Base-by-base conservation (phyloP, 1,140 invertebrate genomes). In the Drosophila sucinea region DNA sequence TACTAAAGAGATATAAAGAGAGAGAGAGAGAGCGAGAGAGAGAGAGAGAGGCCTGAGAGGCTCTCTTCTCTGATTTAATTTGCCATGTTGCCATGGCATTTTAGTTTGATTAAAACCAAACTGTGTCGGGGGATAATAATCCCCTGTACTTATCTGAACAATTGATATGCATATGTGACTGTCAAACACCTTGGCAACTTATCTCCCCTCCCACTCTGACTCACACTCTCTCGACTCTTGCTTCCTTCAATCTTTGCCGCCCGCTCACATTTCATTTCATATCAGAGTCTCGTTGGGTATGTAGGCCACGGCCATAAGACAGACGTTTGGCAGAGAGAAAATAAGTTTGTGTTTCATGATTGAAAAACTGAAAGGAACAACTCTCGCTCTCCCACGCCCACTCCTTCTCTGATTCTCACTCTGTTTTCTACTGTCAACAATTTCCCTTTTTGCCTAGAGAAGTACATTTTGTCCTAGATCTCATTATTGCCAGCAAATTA, bases 401-500 rank as follows among this genome's bases (percentile, higher is more conserved):
- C 44, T 47, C 23, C 17, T n/a, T 23, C 23, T 23, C 27, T 11
- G 4, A 7, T 10, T 40, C 30, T 27, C 38, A 7, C 25, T 40
- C 7, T 29, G 17, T 33, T 35, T 33, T 6, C 4, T 60, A 80
- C 79, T 87, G 84, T 83, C 83, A 87, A 79, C 84, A 84, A 74
- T 79, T 83, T 86, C 69, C 67, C 83, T 72, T 86, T 87, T 69
- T 51, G 44, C 44, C 44, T 27, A 51, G 44, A 25, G 27, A 35
- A 5, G 33, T 75, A 71, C 79, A 86, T 76, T 81, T 81, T 87
- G 84, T 83, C 84, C 84, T 87, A 87, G 84, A 83, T 87, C 87
- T 87, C 70, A 89, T 89, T 89, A 87, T 87, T 89, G 84, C 83
- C 83, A 63, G 84, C 79, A 87, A 87, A 87, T 87, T 87, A 87